Evolutionary conservation across 2,797 vertebrate species (phyloP).

Genomic region (Pseudomugil tenellus): DNA sequence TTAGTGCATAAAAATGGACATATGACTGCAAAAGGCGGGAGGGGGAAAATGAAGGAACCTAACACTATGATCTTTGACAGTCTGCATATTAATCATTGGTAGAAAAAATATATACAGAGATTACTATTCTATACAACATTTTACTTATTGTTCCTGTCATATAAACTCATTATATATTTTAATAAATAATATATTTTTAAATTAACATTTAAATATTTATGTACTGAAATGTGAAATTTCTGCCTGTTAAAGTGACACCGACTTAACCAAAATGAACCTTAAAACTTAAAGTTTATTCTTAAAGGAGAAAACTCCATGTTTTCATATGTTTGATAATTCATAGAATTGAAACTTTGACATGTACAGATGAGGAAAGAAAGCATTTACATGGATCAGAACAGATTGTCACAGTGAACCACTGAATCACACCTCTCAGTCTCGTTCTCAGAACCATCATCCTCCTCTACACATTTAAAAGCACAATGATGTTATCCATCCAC

Average conservation of each 20-base stretch:
- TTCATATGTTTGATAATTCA: background rate
- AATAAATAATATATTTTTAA: too few species aligned
- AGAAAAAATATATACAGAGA: too few species aligned
- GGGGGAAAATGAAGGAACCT: too few species aligned
- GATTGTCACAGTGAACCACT: constrained; percentile 25
- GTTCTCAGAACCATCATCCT: constrained; percentile 7
- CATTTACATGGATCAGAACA: constrained; percentile 9
- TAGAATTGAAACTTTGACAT: constrained; percentile 2
- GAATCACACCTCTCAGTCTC: constrained; percentile 39
- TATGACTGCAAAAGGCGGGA: too few species aligned
- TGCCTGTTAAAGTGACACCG: background rate
- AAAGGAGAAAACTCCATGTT: background rate
- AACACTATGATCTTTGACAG: too few species aligned
- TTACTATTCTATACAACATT: too few species aligned
- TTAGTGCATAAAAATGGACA: too few species aligned
- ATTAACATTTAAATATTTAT: background rate
- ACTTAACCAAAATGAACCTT: background rate
- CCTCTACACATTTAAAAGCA: background rate
- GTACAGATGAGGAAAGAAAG: constrained; percentile 16
- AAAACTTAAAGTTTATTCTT: background rate
- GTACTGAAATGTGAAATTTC: background rate
- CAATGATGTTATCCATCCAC: constrained; percentile 44
- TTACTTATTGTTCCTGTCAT: too few species aligned
- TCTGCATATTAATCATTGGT: too few species aligned
- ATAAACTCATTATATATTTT: too few species aligned